Base-by-base conservation (phyloP, 1,140 invertebrate species). In the Cydia fagiglandana region DNA sequence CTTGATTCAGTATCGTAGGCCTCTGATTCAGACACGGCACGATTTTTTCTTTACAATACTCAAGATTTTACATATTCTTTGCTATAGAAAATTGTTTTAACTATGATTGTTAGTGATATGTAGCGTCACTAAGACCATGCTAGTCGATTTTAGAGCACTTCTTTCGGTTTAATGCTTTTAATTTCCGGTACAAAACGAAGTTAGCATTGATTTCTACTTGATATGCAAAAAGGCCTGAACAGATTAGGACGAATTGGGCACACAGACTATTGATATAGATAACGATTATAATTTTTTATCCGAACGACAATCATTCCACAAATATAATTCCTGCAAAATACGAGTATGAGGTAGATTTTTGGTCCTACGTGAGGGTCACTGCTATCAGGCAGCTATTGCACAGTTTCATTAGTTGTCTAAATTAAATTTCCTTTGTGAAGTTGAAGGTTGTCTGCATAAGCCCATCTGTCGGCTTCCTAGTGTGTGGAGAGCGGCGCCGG, bases 401-500 rank as follows among this genome's bases (percentile, higher is more conserved):
- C 30, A 30, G 5, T 6, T 15, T 15, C 15, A 41, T 50, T 50
- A 13, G 47, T 50, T 50, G 15, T 2, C n/a, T 0, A 61, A 24
- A 24, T 10, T 24, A 61, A 61, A 61, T 61, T n/a, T 24, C 17
- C 56, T 61, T n/a, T 20, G 20, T 2, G 56, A 79, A 78, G 78
- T 78, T 78, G 75, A 81, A 70, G 75, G 38, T 75, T 17, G 56
- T 17, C 56, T n/a, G 17, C n/a, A 61, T 24, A 61, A 7, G 15
- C n/a, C 17, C 30, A 53, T 74, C 53, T 61, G 73, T 61, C 45
- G 53, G 50, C 53, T 50, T 73, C 20, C 12, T 61, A 70, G 34
- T 70, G 66, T 70, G 7, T 70, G n/a, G 34, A 4, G 34, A 64
- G 30, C 82, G 85, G 88, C 88, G 89, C 85, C 86, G 82, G 83